A percentile compares a stretch with the other conserved stretches of the same genome.
These are phyloP conservation scores for Bos javanicus DNA, from an alignment of 2,113 vertebrate species.

Conservation along the genomic window DNA sequence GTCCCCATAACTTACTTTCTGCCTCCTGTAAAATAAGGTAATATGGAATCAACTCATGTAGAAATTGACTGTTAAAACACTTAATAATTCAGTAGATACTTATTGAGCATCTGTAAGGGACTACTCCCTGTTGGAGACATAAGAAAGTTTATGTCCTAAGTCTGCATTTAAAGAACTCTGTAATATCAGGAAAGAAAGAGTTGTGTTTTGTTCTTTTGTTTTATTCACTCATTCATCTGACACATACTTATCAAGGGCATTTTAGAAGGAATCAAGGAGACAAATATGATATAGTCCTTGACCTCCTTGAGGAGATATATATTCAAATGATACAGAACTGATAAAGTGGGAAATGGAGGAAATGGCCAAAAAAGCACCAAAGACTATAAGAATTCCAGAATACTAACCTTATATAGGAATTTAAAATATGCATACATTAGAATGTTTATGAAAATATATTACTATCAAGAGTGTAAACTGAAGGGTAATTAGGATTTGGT, in stretches of 20 bases:
- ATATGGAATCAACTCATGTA: neutral
- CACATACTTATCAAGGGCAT: neutral
- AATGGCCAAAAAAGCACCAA: neutral
- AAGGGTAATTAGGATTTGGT: neutral
- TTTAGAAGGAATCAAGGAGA: neutral
- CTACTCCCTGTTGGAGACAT: neutral
- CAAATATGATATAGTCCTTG: neutral
- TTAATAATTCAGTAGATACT: slow-evolving; percentile 25
- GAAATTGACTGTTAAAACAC: slow-evolving; percentile 20
- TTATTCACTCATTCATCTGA: neutral
- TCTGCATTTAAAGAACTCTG: neutral
- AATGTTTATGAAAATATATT: neutral
- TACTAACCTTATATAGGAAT: neutral
- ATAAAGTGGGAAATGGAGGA: neutral
- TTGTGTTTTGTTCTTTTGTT: neutral
- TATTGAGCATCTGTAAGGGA: neutral
- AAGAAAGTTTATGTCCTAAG: neutral
- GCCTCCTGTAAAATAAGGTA: neutral
- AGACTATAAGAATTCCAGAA: neutral
- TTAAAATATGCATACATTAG: neutral
- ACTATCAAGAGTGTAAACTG: neutral
- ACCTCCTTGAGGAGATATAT: neutral
- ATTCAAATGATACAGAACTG: neutral
- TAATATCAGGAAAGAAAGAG: neutral
- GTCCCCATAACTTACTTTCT: slow-evolving; percentile 8